Evolutionary conservation across 2,888 invertebrate genomes (phyloP), one percentile per base, ranked within the genome.

Genomic region (Trachelus troglodyta): DNA sequence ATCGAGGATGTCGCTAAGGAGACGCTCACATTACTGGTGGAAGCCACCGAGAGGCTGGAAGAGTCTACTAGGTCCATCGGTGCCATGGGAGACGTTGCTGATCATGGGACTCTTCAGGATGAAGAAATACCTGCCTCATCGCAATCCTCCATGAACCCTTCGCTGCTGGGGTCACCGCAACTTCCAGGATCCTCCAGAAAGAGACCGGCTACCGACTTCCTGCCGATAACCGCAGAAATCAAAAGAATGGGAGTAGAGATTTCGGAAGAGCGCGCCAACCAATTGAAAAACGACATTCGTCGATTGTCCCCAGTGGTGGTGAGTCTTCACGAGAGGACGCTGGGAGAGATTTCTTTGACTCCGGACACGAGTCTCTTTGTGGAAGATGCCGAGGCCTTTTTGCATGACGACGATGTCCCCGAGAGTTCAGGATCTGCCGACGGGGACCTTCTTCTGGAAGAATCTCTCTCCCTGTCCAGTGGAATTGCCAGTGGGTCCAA

Each of bases 301-400:
- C 86, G 91, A 37, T 83, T 91, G 73, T 91, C 91, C 6, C 91
- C 91, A 76, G 88, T 91, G 23, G 81, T 90, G 79, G 90, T 91
- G 33, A 90, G 91, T 68, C 87, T 87, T 15, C 86, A 88, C 1
- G 91, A 91, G 76, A 86, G 91, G 3, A 91, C 91, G 0, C 83
- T 91, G 1, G 91, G 89, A 37, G 91, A 91, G 76, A 89, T 91
- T 56, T 91, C 90, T 0, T 81, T 91, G 30, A 90, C 89, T 0
- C 85, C 88, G 6, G 86, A 87, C 74, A 83, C 84, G 12, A 83
- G 85, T 23, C 77, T 82, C 23, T 82, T 82, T 69, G 84, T 81
- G 23, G 34, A 34, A 31, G 73, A 76, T 15, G 75, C 73, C 6
- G 40, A 80, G n/a, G 56, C 23, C 23, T 23, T 56, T 23, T 23